phyloP scores from a whole-genome alignment of 2,888 invertebrate species.

The Rhorus exstirpatorius region DNA sequence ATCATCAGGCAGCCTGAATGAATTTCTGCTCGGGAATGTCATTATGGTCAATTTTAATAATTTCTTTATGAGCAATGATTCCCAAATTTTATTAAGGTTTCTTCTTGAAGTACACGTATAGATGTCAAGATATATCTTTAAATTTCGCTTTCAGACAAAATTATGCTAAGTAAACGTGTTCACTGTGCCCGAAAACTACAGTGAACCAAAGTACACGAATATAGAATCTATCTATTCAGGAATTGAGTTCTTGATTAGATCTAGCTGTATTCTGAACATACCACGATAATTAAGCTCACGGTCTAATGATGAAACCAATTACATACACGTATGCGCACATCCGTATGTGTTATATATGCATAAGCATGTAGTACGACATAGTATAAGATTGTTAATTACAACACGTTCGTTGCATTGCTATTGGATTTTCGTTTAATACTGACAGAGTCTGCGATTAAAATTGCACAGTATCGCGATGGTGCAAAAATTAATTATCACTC shows the following conservation, averaged over 20 bases:
- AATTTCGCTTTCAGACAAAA: too few relatives aligned
- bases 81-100: too few relatives aligned
- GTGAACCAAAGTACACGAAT: too few relatives aligned
- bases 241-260: neutral
- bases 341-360: too few relatives aligned
- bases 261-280: neutral
- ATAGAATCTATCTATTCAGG: neutral
- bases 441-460: neutral
- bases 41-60: too few relatives aligned
- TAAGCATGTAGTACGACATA: neutral
- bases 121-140: too few relatives aligned
- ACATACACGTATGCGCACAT: neutral
- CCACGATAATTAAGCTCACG: neutral
- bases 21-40: too few relatives aligned
- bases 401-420: neutral
- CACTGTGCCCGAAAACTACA: too few relatives aligned
- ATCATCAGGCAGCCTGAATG: too few relatives aligned
- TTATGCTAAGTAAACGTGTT: too few relatives aligned
- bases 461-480: neutral
- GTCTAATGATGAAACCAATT: neutral
- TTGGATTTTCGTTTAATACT: neutral
- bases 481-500: neutral
- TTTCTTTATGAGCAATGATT: too few relatives aligned
- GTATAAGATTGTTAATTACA: neutral
- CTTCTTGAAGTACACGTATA: too few relatives aligned